Conservation (phyloP, 92 coral and sea anemone species). For the Scolanthus callimorphus region DNA sequence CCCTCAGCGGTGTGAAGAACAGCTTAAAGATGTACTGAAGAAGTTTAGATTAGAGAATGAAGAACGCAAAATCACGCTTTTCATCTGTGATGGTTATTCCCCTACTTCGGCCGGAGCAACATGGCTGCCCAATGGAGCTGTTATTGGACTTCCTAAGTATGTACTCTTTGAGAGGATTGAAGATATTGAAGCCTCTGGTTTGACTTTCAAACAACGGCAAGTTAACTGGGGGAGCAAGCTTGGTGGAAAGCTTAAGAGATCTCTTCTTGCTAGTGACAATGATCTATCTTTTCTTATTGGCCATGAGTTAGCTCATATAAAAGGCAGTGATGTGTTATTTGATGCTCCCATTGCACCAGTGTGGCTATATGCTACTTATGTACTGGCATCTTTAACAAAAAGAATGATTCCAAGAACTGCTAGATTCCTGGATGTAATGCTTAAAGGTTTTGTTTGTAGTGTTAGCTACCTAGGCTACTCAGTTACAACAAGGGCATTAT, state of each 20-base stretch:
- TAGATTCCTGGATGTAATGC: slow-evolving; percentile 22
- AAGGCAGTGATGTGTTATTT: slow-evolving; percentile 47
- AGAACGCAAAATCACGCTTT: slow-evolving; percentile 62
- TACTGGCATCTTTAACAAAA: slow-evolving; percentile 52
- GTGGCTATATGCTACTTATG: slow-evolving; percentile 81
- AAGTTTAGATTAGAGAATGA: slow-evolving; percentile 47
- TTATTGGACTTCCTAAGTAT: slow-evolving; percentile 80
- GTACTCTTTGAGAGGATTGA: slow-evolving; percentile 69
- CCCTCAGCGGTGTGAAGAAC: slow-evolving; percentile 58
- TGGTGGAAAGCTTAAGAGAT: slow-evolving; percentile 63
- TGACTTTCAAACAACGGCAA: slow-evolving; percentile 52
- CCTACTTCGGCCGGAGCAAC: slow-evolving; percentile 93
- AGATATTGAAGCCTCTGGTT: slow-evolving; percentile 58
- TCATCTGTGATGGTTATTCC: slow-evolving; percentile 70
- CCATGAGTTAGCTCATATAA: slow-evolving; percentile 82
- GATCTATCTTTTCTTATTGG: slow-evolving; percentile 82
- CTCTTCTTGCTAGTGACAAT: slow-evolving; percentile 70
- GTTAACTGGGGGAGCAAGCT: slow-evolving; percentile 63
- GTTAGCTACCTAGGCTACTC: slow-evolving; percentile 55
- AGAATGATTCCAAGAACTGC: slow-evolving; percentile 45
- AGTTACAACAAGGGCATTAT: slow-evolving; percentile 39
- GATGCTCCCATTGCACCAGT: slow-evolving; percentile 66
- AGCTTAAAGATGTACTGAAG: slow-evolving; percentile 48
- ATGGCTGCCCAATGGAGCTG: slow-evolving; percentile 90
- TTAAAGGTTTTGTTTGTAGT: slow-evolving; percentile 53